Base-by-base conservation (phyloP, 2,797 vertebrate genomes). In the Sebastes hubbsi region DNA sequence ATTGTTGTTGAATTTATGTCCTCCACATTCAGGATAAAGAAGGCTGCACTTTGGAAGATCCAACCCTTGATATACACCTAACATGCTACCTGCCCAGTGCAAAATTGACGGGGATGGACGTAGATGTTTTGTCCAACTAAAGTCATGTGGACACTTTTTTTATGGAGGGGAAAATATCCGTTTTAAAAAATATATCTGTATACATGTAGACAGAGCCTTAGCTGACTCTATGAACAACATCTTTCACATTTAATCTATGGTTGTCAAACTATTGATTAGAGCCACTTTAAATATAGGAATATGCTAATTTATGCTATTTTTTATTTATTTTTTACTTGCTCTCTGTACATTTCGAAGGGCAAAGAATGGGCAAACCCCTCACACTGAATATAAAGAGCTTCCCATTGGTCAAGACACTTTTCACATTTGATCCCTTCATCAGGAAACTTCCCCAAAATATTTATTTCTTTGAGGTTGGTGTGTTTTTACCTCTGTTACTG, bases 401-500 rank as follows among this genome's bases (percentile, higher is more conserved):
- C 80, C 75, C 63, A 76, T 22, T 60, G 38, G 54, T 80, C 59
- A 64, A 72, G 56, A 84, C 76, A 72, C 13, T 22, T 4, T 55
- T 72, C 58, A 75, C 75, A 78, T 77, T 58, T 62, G 74, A 79
- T 32, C 55, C 38, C 56, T 72, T 87, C 78, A 79, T 72, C 65
- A 78, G 63, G 8, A 76, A 64, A 22, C 10, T 36, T 30, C 38
- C 14, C 49, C 10, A 73, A 75, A 87, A 84, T 70, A 82, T 91
- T 80, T 88, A 77, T 88, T 87, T 80, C 68, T 24, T 60, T 77
- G 84, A 82, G 82, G 75, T 18, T 58, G 60, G 32, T 14, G 61
- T 80, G 80, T 77, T 86, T 87, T 63, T 78, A 64, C 76, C 76
- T 75, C 75, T 73, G 66, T 88, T 85, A 63, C 61, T 54, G 82